Conservation (phyloP, 2,113 vertebrate genomes). For the Nicator chloris region DNA sequence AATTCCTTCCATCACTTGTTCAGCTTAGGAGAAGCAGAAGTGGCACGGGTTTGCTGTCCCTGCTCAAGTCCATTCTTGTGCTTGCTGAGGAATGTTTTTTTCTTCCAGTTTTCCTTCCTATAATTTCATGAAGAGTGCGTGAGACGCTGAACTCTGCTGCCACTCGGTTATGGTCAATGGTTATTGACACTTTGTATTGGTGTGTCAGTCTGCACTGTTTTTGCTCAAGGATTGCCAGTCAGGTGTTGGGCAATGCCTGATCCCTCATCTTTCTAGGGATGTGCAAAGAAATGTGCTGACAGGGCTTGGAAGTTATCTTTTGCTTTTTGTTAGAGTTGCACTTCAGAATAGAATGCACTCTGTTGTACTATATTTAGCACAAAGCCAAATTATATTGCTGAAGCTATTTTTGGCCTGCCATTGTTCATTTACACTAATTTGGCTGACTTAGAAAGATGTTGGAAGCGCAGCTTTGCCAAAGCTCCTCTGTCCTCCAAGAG, state of each 20-base stretch:
- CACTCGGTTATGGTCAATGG: rapidly evolving
- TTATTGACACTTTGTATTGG: neutral
- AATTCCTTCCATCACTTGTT: neutral
- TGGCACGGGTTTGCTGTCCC: neutral
- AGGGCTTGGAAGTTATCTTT: neutral
- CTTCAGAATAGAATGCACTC: neutral
- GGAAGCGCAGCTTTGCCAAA: neutral
- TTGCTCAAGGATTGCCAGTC: neutral
- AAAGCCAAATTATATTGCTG: neutral
- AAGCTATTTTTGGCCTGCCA: neutral
- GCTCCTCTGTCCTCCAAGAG: neutral
- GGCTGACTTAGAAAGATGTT: neutral
- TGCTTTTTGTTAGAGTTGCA: neutral
- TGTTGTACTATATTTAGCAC: neutral
- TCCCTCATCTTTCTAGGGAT: neutral
- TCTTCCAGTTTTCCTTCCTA: neutral
- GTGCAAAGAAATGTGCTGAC: neutral
- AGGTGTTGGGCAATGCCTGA: neutral
- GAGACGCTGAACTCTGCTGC: neutral
- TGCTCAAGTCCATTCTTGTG: neutral
- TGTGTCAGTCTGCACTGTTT: neutral
- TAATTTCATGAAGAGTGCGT: neutral
- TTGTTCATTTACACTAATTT: neutral
- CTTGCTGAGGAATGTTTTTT: neutral
- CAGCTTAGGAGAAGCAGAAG: neutral